Evolutionary conservation across 2,888 invertebrate species (phyloP), one percentile per base, ranked within the genome.

Genomic region (Meloe dianella): DNA sequence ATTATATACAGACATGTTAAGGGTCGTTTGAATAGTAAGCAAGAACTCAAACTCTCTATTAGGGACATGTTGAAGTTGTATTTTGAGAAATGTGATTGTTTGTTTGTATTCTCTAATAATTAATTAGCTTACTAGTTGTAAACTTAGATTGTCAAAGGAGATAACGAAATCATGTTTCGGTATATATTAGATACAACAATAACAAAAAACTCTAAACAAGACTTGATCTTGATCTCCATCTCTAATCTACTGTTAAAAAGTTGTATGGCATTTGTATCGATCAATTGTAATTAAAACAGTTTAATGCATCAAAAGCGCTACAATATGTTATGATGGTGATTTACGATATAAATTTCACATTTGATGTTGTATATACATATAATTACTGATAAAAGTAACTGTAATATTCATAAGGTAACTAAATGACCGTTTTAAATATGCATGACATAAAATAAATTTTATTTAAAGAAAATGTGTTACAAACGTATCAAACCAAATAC

Each of bases 381-480:
- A 70, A 70, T 70, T 70, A 70, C 59, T 65, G 70, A 70, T 70
- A 70, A 70, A 67, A 67, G 67, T 67, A 70, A 70, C 64, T 63
- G 70, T 67, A 67, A 70, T 70, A 70, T 70, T 70, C 70, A 70
- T 70, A 70, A 70, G 70, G 70, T 61, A 65, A 67, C 67, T 70
- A 70, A 69, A 70, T 64, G 61, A 58, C 41, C 54, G 60, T 38
- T 47, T 67, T 70, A 65, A 70, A 70, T 70, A 67, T 70, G 67
- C 63, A 70, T 63, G 65, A 64, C 47, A 64, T 61, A 57, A 62
- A 54, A 41, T 63, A 68, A n/a, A 63, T 68, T 67, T 65, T 61
- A 56, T 65, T 60, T 60, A 51, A 58, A 68, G 65, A 63, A 67
- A 65, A 20, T 65, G 54, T 65, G 61, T 61, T 61, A 64, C 29